A percentile compares a stretch with the other conserved stretches of the same genome.
Conservation (phyloP, 1,140 invertebrate species). For the Lasioglossum albipes region DNA sequence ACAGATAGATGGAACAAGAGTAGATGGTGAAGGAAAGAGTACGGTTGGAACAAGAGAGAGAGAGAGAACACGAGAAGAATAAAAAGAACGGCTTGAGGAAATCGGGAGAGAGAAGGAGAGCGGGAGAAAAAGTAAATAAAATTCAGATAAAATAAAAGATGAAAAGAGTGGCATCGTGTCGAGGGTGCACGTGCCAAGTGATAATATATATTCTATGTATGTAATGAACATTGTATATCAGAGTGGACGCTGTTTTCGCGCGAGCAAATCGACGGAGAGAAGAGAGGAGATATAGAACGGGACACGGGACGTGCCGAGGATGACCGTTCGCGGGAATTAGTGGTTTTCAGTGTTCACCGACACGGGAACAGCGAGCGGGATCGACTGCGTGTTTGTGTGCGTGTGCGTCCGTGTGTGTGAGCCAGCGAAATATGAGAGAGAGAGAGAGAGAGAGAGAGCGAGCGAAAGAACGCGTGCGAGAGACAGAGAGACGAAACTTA, state of each 20-base stretch:
- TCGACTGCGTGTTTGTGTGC: conserved; percentile 11
- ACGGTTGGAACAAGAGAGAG: too few species aligned
- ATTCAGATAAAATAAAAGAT: conserved; percentile 36
- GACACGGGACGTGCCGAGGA: conserved; percentile 15
- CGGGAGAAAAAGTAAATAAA: neutral
- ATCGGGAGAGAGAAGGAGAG: too few species aligned
- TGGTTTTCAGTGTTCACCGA: conserved; percentile 14
- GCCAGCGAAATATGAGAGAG: neutral
- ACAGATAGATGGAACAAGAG: too few species aligned
- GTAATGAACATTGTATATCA: conserved; percentile 67
- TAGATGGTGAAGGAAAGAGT: too few species aligned
- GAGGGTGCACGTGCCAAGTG: conserved; percentile 72
- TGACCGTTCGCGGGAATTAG: conserved; percentile 34
- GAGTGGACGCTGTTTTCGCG: conserved; percentile 59
- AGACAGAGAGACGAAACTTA: conserved; percentile 21
- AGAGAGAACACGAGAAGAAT: too few species aligned
- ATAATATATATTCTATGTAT: conserved; percentile 68
- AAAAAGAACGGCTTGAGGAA: too few species aligned
- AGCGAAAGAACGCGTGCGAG: neutral
- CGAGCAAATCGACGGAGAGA: conserved; percentile 41
- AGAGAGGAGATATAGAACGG: conserved; percentile 7
- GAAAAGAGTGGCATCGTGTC: conserved; percentile 73
- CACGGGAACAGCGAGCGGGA: conserved; percentile 9
- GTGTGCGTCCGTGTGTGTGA: neutral
- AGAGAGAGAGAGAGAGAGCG: conserved; percentile 2